Evolutionary conservation across 1,140 invertebrate genomes (phyloP), one percentile per base, ranked within the genome.

Genomic region (Oedothorax gibbosus): DNA sequence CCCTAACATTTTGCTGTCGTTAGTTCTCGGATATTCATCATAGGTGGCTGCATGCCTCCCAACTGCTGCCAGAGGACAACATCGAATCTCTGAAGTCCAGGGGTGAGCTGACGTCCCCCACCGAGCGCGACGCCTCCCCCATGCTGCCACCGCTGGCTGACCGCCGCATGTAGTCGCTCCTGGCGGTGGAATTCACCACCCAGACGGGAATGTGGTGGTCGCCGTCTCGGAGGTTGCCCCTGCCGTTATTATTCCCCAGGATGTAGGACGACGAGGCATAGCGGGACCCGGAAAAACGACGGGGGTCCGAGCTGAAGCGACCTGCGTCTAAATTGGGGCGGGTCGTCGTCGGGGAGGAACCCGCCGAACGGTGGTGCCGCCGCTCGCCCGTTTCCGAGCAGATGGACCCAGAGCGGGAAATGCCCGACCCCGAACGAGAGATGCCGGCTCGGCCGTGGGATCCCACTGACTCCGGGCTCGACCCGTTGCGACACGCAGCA

Each of bases 361-460:
- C 73, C 14, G 83, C 73, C n/a, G 83, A 85, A 5, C 77, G 54
- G 35, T 86, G 85, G 56, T 86, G 71, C 18, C 85, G n/a, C 3
- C 86, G 64, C 54, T 87, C 87, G 56, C 87, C 87, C 50, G 87
- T 87, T 77, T 87, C 87, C 14, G 87, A 87, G 75, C 87, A 87
- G 5, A 87, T 81, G 7, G 87, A 87, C 15, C 78, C 86, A 57
- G 86, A 87, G 54, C 87, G n/a, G n/a, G 84, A 86, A 65, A 85
- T 84, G 4, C 82, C 62, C 51, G 62, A 75, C 21, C 50, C 68
- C n/a, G 64, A 20, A 71, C 78, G 10, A 86, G 57, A 54, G 54
- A 65, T 56, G 56, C 51, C 50, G 85, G 64, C n/a, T 72, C 72
- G 20, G 62, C 51, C 5, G 62, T 71, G 49, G 62, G 49, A 15